Evolutionary conservation across 2,113 vertebrate genomes (phyloP).

Genomic region (Stegostoma tigrinum): DNA sequence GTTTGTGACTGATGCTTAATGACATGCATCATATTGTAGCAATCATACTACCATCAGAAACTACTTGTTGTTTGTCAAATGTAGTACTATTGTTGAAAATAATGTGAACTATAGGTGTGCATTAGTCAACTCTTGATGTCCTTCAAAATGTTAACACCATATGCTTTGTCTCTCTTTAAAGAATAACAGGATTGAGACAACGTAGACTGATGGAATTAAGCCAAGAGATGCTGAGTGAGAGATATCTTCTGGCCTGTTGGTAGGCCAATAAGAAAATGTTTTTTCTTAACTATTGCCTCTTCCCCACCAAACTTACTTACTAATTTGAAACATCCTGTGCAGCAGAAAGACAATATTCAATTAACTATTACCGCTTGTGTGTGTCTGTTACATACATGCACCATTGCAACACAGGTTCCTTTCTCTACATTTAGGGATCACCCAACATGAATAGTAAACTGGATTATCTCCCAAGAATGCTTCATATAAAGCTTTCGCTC

Average conservation of each 20-base stretch:
- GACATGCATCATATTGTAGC: not conserved
- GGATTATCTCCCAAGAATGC: not conserved
- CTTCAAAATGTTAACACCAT: not conserved
- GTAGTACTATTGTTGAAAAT: not conserved
- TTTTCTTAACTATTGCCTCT: not conserved
- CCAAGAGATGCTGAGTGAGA: not conserved
- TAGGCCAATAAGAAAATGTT: not conserved
- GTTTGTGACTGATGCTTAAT: not conserved
- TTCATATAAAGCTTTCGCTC: not conserved
- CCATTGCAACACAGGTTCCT: not conserved
- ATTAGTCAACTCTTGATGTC: not conserved
- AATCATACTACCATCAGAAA: not conserved
- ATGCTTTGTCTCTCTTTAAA: not conserved
- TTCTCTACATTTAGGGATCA: not conserved
- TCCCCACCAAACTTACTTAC: not conserved
- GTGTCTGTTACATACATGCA: not conserved
- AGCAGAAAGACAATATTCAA: not conserved
- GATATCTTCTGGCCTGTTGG: not conserved
- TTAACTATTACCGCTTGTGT: too few species aligned
- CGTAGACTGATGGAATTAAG: not conserved
- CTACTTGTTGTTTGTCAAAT: not conserved
- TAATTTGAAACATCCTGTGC: not conserved
- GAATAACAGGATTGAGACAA: not conserved
- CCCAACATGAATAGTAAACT: not conserved
- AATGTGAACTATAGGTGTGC: not conserved